Base-by-base conservation (phyloP, 2,113 vertebrate genomes). In the Falcunculus frontatus region DNA sequence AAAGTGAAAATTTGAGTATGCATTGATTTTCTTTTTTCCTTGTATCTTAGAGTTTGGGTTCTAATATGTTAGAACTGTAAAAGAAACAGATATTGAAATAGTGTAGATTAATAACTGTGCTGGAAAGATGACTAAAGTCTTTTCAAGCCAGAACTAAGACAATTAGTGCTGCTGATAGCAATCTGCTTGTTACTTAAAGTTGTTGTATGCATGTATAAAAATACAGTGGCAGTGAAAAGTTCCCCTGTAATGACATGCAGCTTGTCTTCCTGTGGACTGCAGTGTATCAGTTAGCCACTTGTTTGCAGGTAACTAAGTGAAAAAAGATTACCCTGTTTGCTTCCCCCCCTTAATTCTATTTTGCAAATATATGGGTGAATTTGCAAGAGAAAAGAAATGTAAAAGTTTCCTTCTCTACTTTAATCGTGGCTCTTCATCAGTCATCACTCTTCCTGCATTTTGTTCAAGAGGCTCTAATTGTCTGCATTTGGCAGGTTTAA, bases 401-500 rank as follows among this genome's bases (percentile, higher is more conserved):
- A 97, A 98, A 98, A 98, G 97, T 98, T 97, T 98, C 97, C 91
- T 97, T 97, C 80, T 96, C 95, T 92, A 39, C 93, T 97, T 93
- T 98, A 98, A 98, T 98, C 96, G 97, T 88, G 81, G 87, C 94
- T 91, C 97, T 98, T 95, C 97, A 94, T 97, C 97, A 98, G 98
- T 98, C 98, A 97, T 98, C 96, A 95, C 95, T 98, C 98, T 98
- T 98, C 98, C 97, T 98, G 98, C 98, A 97, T 98, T 98, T 98
- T 98, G 98, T 98, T 98, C 87, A 62, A 87, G 98, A 97, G 97
- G 97, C 98, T 98, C 98, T 98, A 99, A 99, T 99, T 98, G 98
- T 99, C 98, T 93, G 96, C 98, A 95, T 98, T 98, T 98, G 98
- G 98, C 98, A 98, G 98, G 97, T 98, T 98, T 98, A 98, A 99